phyloP scores from a whole-genome alignment of 2,113 vertebrate species.

The Puntigrus tetrazona region DNA sequence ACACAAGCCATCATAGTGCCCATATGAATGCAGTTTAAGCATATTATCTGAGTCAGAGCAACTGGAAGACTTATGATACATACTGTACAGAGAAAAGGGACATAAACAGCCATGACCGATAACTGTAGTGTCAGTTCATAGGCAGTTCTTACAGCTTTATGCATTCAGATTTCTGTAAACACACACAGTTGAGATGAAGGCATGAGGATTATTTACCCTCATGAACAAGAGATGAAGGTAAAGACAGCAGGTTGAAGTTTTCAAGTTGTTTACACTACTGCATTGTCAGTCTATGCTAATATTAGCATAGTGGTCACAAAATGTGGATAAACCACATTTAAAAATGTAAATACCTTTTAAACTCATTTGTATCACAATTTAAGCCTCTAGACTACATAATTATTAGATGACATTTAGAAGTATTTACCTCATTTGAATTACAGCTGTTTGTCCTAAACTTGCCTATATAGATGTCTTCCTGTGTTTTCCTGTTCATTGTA shows the following conservation, averaged over 20 bases:
- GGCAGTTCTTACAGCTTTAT: slow-evolving; percentile 23
- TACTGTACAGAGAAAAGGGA: slow-evolving; percentile 16
- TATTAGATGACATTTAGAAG: not conserved
- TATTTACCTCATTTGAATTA: not conserved
- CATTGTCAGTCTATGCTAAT: not conserved
- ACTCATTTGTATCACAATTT: not conserved
- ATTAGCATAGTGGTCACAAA: not conserved
- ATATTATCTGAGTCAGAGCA: slow-evolving; percentile 24
- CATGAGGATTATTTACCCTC: not conserved
- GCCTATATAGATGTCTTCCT: not conserved
- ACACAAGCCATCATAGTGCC: not conserved
- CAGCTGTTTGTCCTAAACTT: not conserved
- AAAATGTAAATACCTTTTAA: not conserved
- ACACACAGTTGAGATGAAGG: slow-evolving; percentile 25
- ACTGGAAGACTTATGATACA: slow-evolving; percentile 56
- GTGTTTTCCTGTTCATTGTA: not conserved
- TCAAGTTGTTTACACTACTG: not conserved
- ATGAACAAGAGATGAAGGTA: not conserved
- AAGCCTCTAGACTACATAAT: not conserved
- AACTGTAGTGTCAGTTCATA: not conserved
- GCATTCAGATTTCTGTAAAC: slow-evolving; percentile 40
- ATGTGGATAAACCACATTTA: not conserved
- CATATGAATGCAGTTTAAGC: not conserved
- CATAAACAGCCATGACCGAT: slow-evolving; percentile 21
- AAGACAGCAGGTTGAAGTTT: slow-evolving; percentile 19